phyloP scores from a whole-genome alignment of 1,140 invertebrate species.

The Lepidotrigona ventralis region DNA sequence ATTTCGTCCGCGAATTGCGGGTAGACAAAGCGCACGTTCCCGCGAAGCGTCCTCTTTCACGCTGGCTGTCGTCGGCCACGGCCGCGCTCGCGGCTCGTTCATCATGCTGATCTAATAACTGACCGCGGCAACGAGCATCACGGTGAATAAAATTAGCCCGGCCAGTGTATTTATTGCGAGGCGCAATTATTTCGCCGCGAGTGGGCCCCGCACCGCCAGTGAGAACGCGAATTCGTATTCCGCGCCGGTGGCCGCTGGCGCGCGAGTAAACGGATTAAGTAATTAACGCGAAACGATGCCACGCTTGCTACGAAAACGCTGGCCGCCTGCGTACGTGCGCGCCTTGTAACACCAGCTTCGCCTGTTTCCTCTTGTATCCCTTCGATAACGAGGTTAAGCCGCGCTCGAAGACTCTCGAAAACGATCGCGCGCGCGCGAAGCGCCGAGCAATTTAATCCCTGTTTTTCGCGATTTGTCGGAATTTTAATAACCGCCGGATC shows the following conservation, averaged over 20 bases:
- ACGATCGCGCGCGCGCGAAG: background rate
- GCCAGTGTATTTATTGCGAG: constrained; percentile 27
- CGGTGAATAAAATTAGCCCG: constrained; percentile 37
- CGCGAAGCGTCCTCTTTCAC: background rate
- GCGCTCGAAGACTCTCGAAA: background rate
- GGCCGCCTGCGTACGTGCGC: constrained; percentile 1
- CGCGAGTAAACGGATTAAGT: constrained; percentile 39
- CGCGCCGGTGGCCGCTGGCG: background rate
- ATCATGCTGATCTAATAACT: constrained; percentile 42
- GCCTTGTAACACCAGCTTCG: background rate
- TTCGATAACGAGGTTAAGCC: background rate
- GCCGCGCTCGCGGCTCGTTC: constrained; percentile 15
- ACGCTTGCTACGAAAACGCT: constrained; percentile 27
- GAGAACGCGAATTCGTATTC: constrained; percentile 29
- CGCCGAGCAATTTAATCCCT: too few species aligned
- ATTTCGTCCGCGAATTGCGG: constrained; percentile 25
- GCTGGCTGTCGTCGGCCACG: background rate
- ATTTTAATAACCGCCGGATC: too few species aligned
- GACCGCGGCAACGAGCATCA: constrained; percentile 29
- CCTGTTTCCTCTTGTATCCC: background rate
- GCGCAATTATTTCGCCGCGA: constrained; percentile 34
- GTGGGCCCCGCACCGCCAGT: background rate
- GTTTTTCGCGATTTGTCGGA: too few species aligned
- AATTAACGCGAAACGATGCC: constrained; percentile 37
- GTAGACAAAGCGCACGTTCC: constrained; percentile 9